These are phyloP conservation scores for Tragelaphus buxtoni DNA, from an alignment of 2,113 vertebrate species.

Conservation along the genomic window DNA sequence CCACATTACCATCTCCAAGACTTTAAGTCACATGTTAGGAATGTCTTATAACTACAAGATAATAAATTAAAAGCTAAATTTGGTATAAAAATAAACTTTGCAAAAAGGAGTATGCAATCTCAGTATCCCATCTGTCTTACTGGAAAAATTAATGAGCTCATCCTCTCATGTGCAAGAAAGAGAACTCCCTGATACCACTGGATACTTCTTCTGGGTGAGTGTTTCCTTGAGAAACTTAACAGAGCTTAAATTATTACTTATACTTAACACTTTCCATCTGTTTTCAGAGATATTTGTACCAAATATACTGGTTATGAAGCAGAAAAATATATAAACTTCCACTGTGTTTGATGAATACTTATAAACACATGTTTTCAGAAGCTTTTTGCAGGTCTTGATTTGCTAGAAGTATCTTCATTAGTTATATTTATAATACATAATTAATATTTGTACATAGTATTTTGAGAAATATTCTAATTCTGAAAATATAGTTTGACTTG, in stretches of 20 bases:
- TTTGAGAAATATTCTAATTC: background rate
- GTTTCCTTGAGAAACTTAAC: background rate
- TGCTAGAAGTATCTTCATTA: background rate
- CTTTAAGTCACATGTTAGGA: constrained; percentile 1
- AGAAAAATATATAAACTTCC: background rate
- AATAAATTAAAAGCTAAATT: constrained; percentile 32
- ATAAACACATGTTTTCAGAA: background rate
- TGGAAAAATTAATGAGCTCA: constrained; percentile 23
- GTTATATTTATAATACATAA: background rate
- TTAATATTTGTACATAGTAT: background rate
- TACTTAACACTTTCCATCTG: constrained; percentile 34
- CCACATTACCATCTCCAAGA: background rate
- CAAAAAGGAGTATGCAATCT: constrained; percentile 2
- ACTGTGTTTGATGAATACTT: background rate
- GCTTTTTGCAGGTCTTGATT: background rate
- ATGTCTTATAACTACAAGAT: background rate
- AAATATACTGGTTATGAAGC: background rate
- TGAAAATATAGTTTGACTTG: background rate
- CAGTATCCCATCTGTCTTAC: background rate
- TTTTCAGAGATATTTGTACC: background rate
- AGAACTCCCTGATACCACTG: background rate
- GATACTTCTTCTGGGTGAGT: background rate
- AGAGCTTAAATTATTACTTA: background rate
- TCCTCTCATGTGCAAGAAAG: background rate
- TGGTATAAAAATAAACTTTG: constrained; percentile 23